Evolutionary conservation across 1,140 invertebrate species (phyloP), one percentile per base, ranked within the genome.

Genomic region (Rhysida immarginata): DNA sequence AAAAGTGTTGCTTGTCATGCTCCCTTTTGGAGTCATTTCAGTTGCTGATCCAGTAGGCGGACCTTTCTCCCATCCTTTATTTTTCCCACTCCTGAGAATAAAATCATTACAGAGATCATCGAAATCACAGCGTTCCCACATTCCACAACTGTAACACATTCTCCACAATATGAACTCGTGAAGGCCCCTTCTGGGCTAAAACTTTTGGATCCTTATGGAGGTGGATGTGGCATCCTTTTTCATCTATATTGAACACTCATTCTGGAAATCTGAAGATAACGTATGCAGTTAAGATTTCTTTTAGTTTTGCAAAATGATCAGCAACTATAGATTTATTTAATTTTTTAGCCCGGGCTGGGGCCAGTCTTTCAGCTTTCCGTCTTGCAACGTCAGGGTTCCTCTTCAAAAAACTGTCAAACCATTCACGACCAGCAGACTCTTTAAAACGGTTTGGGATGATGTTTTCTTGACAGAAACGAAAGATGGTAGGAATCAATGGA

Each of bases 171-270:
- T 69, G 69, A 13, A 73, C 66, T 53, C 66, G 63, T 57, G 63
- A 67, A n/a, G 48, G 59, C 13, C 68, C 67, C 61, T 65, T 69
- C 59, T 60, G 25, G 43, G 67, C 61, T 1, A 70, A 57, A 59
- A 73, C 67, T 53, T 23, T 52, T 49, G 63, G 64, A 49, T 67
- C 62, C 20, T 70, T 54, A 51, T 74, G 68, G 5, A 72, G 8
- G 8, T 62, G 65, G 21, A 71, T 49, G 1, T 62, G 60, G 58
- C 68, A 68, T 1, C 66, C 68, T 55, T 72, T 73, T 60, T 73
- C 68, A 61, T 71, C 71, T 54, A 72, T 62, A 55, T 71, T 71
- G 56, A 61, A 71, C 24, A 71, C 66, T 14, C 50, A 57, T 56
- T 70, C 51, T 48, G 66, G 65, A 46, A 58, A 57, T 51, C 65